A percentile compares a stretch with the other conserved stretches of the same genome.
phyloP scores from a whole-genome alignment of 2,888 invertebrate species.

The Theretra japonica region DNA sequence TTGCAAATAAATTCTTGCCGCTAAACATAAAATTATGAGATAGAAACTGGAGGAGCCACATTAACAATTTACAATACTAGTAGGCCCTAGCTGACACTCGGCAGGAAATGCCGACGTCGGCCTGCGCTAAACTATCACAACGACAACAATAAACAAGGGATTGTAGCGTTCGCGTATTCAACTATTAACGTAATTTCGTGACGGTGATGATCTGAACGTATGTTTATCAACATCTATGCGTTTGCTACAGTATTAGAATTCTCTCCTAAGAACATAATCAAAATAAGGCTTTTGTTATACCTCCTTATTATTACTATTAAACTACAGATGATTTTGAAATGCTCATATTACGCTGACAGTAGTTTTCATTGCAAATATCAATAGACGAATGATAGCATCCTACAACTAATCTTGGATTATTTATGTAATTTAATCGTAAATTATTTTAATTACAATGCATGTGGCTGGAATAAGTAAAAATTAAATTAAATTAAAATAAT shows the following conservation, averaged over 20 bases:
- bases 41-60: conserved; percentile 50
- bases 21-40: conserved; percentile 12
- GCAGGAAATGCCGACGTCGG: conserved; percentile 74
- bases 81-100: conserved; percentile 47
- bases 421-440: no score
- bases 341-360: no score
- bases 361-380: no score
- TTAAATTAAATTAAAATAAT: no score
- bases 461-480: no score
- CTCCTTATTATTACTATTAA: no score
- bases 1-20: background rate
- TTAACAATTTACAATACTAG: conserved; percentile 60
- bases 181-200: conserved; percentile 9
- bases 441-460: no score
- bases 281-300: no score
- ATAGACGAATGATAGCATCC: no score
- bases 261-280: background rate
- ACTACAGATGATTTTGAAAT: no score
- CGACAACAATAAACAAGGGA: conserved; percentile 65
- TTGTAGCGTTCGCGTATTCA: conserved; percentile 28
- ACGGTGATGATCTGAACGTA: background rate
- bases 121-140: conserved; percentile 64
- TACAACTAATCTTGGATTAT: no score
- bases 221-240: conserved; percentile 19
- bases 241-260: background rate